Percentiles rank a stretch among this genome's conserved stretches.
phyloP scores from a whole-genome alignment of 2,797 vertebrate genomes.

The Rousettus madagascariensis region DNA sequence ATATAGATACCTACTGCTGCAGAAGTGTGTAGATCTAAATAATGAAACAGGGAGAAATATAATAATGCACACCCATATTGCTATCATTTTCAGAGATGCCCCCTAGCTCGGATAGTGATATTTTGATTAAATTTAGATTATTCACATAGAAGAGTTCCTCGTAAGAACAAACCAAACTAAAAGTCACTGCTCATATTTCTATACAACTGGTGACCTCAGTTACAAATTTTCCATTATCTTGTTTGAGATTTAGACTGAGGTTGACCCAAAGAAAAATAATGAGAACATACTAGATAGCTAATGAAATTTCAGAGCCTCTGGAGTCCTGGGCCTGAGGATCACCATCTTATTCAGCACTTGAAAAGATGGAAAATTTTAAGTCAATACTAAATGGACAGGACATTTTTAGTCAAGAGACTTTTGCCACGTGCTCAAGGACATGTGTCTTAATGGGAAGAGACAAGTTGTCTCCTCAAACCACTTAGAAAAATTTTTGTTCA shows the following conservation, averaged over 20 bases:
- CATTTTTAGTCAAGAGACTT: neutral
- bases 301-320: neutral
- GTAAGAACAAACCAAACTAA: conserved; percentile 16
- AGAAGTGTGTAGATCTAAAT: conserved; percentile 54
- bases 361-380: neutral
- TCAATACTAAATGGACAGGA: neutral
- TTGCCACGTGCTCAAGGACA: neutral
- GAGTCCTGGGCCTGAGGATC: neutral
- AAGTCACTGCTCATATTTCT: neutral
- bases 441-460: neutral
- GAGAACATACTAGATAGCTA: neutral
- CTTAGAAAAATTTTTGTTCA: neutral
- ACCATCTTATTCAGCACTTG: neutral
- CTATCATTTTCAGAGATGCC: conserved; percentile 29
- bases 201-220: neutral
- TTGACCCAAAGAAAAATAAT: neutral
- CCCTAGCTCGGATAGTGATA: neutral
- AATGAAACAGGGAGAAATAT: conserved; percentile 57
- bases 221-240: neutral
- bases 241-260: neutral
- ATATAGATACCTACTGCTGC: conserved; percentile 33
- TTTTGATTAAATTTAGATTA: conserved; percentile 56
- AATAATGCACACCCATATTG: neutral
- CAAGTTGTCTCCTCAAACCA: neutral
- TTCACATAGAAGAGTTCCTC: neutral